Base-by-base conservation (phyloP, 1,140 invertebrate species). In the Megalopta genalis region DNA sequence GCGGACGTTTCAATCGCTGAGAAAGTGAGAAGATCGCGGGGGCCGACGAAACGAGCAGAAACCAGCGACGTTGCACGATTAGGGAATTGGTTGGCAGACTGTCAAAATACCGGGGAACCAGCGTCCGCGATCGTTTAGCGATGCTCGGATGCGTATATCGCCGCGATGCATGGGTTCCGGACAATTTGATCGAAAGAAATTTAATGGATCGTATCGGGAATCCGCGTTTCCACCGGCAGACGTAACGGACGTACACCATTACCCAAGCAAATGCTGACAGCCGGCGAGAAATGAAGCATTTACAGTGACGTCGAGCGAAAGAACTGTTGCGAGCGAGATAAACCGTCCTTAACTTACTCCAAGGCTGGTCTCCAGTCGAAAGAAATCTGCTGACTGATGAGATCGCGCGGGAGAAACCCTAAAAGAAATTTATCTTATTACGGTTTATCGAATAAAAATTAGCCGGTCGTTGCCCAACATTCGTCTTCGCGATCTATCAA, bases 221-320 rank as follows among this genome's bases (percentile, higher is more conserved):
- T 77, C 23, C 54, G 66, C 21, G 57, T 64, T 12, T 49, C 42
- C 23, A 23, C 71, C 16, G 21, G 42, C 18, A 71, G 64, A 76
- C 83, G 85, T 49, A 76, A 89, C 71, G 82, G 88, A 88, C 69
- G 75, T 77, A 60, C 54, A 7, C 74, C 64, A 81, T 81, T 81
- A 68, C 52, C 87, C 37, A 75, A 81, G 54, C 46, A 69, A 62
- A 68, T 87, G 39, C 74, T 90, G 37, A 88, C 84, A 83, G 82
- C 81, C 62, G 85, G 85, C 70, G 69, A 79, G 62, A 79, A 68
- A 65, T 81, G 72, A 66, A 77, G 76, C 59, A 49, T 59, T n/a
- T 71, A 81, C 39, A 63, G 65, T n/a, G 21, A 57, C 54, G 42
- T 67, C 25, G 42, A 42, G 63, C 69, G 49, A 60, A 74, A 75